Conservation (phyloP, 92 coral and sea anemone species). For the Zoanthus solanderi region DNA sequence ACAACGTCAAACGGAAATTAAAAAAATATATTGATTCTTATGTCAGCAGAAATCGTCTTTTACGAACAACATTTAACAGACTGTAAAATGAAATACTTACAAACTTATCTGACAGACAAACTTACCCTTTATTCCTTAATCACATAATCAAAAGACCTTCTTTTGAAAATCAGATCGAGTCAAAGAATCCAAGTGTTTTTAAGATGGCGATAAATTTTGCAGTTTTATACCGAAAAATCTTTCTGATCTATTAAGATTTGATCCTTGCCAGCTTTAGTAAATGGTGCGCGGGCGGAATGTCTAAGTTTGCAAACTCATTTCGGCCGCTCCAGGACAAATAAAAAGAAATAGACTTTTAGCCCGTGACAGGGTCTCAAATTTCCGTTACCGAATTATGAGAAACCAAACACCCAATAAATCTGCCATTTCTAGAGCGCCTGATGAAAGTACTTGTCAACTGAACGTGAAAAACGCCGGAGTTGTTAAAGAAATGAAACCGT, state of each 20-base stretch:
- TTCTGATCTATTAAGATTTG: neutral
- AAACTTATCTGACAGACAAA: constrained; percentile 27
- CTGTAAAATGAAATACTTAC: neutral
- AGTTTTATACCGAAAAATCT: neutral
- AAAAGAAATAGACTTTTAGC: neutral
- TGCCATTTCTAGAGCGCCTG: constrained; percentile 53
- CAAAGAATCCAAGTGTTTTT: constrained; percentile 48
- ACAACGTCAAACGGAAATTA: neutral
- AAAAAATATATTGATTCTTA: neutral
- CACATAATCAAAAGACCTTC: constrained; percentile 80
- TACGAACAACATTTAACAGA: constrained; percentile 15
- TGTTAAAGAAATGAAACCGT: constrained; percentile 23
- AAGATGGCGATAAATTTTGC: neutral
- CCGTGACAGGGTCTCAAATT: constrained; percentile 71
- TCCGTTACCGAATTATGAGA: constrained; percentile 75
- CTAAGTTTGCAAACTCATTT: constrained; percentile 21
- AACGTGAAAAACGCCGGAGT: constrained; percentile 11
- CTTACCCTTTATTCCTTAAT: constrained; percentile 52
- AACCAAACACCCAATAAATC: constrained; percentile 84
- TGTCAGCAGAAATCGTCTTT: constrained; percentile 20
- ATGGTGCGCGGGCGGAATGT: constrained; percentile 3
- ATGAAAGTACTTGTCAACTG: constrained; percentile 19
- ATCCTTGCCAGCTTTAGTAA: neutral
- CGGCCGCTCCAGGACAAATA: constrained; percentile 22
- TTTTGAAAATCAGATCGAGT: constrained; percentile 57